Evolutionary conservation across 64 coral and sea anemone genomes (phyloP).

Genomic region (Pocillopora verrucosa): DNA sequence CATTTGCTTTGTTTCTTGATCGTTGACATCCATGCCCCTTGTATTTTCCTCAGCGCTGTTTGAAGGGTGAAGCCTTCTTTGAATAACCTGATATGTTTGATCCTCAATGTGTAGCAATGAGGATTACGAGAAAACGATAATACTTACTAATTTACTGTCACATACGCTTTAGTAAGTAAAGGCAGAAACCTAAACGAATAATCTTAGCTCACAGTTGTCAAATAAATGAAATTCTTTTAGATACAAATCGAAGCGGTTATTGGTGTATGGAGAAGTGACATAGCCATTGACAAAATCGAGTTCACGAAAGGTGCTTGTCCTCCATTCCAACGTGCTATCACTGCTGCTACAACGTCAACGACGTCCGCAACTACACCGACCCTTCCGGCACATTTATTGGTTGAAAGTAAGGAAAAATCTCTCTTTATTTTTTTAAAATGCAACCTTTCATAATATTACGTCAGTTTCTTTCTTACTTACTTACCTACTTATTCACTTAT

Average conservation of each 20-base stretch:
- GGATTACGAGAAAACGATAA: too few species aligned
- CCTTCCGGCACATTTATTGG: neutral
- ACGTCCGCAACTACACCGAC: neutral
- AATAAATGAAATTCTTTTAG: neutral
- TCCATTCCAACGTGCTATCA: neutral
- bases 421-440: too few species aligned
- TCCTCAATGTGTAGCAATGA: neutral
- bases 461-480: too few species aligned
- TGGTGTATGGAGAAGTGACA: slow-evolving; percentile 76
- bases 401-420: neutral
- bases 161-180: neutral
- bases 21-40: too few species aligned
- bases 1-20: too few species aligned
- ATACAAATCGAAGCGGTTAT: slow-evolving; percentile 72
- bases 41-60: too few species aligned
- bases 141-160: too few species aligned
- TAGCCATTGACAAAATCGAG: slow-evolving; percentile 73
- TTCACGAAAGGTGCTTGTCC: slow-evolving; percentile 73
- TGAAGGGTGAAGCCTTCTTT: too few species aligned
- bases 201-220: neutral
- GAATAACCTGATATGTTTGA: neutral
- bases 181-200: neutral
- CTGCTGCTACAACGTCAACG: neutral
- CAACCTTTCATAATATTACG: too few species aligned
- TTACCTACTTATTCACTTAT: too few species aligned